Conservation (phyloP, 2,797 vertebrate species). For the Acipenser ruthenus region DNA sequence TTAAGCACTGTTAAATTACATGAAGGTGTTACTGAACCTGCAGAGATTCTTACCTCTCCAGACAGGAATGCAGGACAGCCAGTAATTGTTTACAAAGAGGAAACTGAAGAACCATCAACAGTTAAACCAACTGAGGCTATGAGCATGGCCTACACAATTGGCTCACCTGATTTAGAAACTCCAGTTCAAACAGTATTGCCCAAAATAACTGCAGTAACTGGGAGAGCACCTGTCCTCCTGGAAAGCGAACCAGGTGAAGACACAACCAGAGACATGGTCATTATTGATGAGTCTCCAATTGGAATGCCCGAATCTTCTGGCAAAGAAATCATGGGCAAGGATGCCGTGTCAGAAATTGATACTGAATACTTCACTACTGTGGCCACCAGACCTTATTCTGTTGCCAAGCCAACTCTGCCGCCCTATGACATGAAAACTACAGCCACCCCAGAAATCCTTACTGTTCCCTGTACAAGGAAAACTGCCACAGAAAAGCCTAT, state of each 20-base stretch:
- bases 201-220: conserved; percentile 17
- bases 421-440: conserved; percentile 31
- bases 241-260: conserved; percentile 48
- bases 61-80: conserved; percentile 24
- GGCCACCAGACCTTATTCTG: conserved; percentile 31
- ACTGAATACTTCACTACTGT: conserved; percentile 60
- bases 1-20: background rate
- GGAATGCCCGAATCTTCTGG: conserved; percentile 36
- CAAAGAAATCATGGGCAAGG: conserved; percentile 40
- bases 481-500: too few species aligned
- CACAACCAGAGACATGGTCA: conserved; percentile 38
- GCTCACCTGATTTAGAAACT: background rate
- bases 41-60: background rate
- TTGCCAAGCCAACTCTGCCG: conserved; percentile 35
- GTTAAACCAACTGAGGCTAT: background rate
- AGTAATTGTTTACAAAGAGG: conserved; percentile 50
- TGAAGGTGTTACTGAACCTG: background rate
- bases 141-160: background rate
- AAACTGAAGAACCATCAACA: conserved; percentile 8
- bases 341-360: conserved; percentile 47
- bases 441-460: conserved; percentile 39
- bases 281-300: conserved; percentile 61
- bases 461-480: conserved; percentile 36
- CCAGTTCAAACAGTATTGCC: conserved; percentile 1
- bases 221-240: conserved; percentile 17